These are phyloP conservation scores for Ciconia maguari DNA, from an alignment of 2,113 vertebrate genomes.

Conservation along the genomic window DNA sequence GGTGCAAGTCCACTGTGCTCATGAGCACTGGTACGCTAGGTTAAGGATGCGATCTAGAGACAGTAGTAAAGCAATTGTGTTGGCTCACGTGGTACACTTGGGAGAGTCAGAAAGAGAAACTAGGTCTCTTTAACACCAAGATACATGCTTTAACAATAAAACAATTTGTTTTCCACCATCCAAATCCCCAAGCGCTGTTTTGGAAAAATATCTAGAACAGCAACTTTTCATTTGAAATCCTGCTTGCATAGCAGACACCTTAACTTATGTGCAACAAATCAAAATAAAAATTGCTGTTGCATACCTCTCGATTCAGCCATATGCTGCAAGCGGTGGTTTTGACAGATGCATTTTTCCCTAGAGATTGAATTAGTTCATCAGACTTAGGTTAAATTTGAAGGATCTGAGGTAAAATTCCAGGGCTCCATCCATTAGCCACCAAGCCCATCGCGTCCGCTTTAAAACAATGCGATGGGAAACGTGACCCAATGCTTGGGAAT, in stretches of 20 bases:
- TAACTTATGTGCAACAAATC: background rate
- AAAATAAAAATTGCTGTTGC: background rate
- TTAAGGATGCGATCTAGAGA: background rate
- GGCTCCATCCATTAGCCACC: slow-evolving; percentile 32
- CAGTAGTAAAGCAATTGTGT: background rate
- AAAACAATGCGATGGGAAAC: slow-evolving; percentile 48
- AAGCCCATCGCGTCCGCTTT: background rate
- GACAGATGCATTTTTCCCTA: slow-evolving; percentile 53
- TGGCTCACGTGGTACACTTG: accelerated
- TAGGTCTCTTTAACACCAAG: background rate
- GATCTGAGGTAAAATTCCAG: slow-evolving; percentile 55
- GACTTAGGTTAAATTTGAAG: slow-evolving; percentile 55
- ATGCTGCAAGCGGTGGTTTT: background rate
- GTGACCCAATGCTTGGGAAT: slow-evolving; percentile 59
- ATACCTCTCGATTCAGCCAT: background rate
- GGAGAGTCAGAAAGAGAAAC: background rate
- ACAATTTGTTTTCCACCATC: background rate
- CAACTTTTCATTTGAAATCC: slow-evolving; percentile 14
- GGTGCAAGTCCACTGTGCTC: background rate
- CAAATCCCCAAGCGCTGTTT: background rate
- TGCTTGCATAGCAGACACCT: background rate
- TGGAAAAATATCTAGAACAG: background rate
- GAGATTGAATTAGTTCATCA: slow-evolving; percentile 29
- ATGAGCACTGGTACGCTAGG: background rate
- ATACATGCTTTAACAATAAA: background rate